phyloP scores from a whole-genome alignment of 2,888 invertebrate genomes.

The Eulithis prunata region DNA sequence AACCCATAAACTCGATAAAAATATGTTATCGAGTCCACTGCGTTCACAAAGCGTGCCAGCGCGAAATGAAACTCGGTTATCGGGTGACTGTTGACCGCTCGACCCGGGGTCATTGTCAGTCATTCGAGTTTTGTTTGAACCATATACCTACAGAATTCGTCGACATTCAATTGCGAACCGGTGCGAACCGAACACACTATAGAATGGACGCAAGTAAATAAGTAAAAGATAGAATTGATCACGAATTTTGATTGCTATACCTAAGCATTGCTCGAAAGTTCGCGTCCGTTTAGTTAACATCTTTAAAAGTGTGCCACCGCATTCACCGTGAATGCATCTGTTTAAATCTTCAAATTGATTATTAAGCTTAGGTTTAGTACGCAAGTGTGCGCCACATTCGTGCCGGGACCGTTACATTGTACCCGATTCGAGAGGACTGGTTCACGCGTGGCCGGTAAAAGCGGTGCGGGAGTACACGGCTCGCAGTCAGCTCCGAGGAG shows the following conservation, averaged over 20 bases:
- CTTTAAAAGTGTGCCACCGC: constrained; percentile 27
- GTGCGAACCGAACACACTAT: not conserved
- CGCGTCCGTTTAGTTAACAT: not conserved
- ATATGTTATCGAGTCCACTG: constrained; percentile 19
- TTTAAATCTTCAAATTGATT: constrained; percentile 22
- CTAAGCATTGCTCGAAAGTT: constrained; percentile 2
- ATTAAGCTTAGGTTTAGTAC: constrained; percentile 36
- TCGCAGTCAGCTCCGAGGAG: constrained; percentile 66
- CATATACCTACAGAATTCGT: constrained; percentile 6
- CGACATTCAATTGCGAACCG: constrained; percentile 11
- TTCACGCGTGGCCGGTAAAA: constrained; percentile 74
- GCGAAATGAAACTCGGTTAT: constrained; percentile 30
- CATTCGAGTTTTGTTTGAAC: constrained; percentile 4
- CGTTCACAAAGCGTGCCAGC: constrained; percentile 23
- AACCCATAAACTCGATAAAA: no score
- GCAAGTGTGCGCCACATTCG: constrained; percentile 47
- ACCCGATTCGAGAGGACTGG: constrained; percentile 78
- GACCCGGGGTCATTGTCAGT: constrained; percentile 45
- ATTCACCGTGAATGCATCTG: constrained; percentile 26
- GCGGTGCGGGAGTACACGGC: constrained; percentile 65
- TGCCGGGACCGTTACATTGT: constrained; percentile 80
- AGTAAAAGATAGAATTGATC: not conserved
- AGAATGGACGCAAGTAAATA: not conserved
- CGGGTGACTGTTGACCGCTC: constrained; percentile 27
- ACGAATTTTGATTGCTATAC: no score